Evolutionary conservation across 2,797 vertebrate genomes (phyloP).

Genomic region (Phataginus tetradactyla): DNA sequence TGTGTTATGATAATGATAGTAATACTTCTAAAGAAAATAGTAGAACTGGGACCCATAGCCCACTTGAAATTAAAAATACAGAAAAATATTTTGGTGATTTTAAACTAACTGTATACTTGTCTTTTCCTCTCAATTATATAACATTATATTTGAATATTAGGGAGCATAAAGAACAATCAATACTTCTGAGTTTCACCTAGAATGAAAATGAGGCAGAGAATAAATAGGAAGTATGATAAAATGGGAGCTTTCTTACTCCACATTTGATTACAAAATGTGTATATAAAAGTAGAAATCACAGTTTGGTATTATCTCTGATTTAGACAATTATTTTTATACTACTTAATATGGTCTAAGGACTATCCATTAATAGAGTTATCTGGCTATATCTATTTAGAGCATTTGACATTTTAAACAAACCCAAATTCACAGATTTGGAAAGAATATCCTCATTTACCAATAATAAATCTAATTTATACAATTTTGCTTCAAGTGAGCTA

Average conservation of each 20-base stretch:
- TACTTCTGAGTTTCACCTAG: neutral
- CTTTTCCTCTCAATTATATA: neutral
- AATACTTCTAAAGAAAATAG: neutral
- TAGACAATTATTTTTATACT: neutral
- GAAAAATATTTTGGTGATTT: neutral
- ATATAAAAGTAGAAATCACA: neutral
- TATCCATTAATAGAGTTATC: neutral
- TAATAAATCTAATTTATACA: slow-evolving; percentile 6
- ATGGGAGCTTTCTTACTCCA: neutral
- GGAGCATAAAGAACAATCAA: neutral
- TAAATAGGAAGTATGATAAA: neutral
- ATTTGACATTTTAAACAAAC: slow-evolving; percentile 31
- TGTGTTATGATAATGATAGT: neutral
- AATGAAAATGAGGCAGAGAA: neutral
- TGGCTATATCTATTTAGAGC: neutral
- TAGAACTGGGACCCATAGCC: neutral
- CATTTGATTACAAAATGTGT: neutral
- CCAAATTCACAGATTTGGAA: neutral
- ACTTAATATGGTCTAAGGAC: neutral
- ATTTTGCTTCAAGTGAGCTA: neutral
- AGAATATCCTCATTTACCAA: neutral
- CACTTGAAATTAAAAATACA: neutral
- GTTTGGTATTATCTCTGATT: neutral
- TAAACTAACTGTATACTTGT: neutral
- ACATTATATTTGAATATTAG: neutral